Base-by-base conservation (phyloP, 2,888 invertebrate species). In the Calameuta idolon region DNA sequence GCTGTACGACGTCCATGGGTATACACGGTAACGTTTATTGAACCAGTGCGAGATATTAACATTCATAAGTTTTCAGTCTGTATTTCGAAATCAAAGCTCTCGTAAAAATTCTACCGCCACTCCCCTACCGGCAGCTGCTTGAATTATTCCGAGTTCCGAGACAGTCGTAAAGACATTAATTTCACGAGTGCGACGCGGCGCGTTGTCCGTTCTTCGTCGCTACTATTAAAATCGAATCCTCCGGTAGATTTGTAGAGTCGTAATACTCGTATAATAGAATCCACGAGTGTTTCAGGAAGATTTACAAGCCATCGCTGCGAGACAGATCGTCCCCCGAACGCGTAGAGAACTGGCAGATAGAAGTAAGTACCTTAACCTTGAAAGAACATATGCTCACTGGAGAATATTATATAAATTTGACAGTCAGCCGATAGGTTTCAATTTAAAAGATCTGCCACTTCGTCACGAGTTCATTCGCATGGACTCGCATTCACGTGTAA, bases 261-360 rank as follows among this genome's bases (percentile, higher is more conserved):
- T 55, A 55, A 55, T 30, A 73, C 30, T 30, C 37, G 37, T 35
- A 35, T 55, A 15, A 68, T 77, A 73, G 75, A 69, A 37, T 31
- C 37, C 69, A 40, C 34, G 75, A 79, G 80, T 82, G 77, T 86
- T 86, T 83, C 80, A 84, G 85, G 83, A 85, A 89, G 86, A 88
- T 89, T 89, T 88, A 88, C 81, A 87, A 86, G 82, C 82, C 83
- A 82, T 81, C 83, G 84, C 87, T 88, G 88, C 87, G 88, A 88
- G 85, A 85, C 87, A 87, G 55, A 55, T 55, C 23, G 23, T 55
- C 55, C 55, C 23, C 55, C 23, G 55, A 55, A 55, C 55, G 55
- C 23, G 23, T 9, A 23, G 35, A 35, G 35, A 35, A 55, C 55
- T 55, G 55, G 55, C 55, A 55, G 55, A 9, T 23, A 55, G 55